Percentiles rank a stretch among this genome's conserved stretches.
Evolutionary conservation across 1,140 invertebrate species (phyloP).

Genomic region (Drosophila mayri): DNA sequence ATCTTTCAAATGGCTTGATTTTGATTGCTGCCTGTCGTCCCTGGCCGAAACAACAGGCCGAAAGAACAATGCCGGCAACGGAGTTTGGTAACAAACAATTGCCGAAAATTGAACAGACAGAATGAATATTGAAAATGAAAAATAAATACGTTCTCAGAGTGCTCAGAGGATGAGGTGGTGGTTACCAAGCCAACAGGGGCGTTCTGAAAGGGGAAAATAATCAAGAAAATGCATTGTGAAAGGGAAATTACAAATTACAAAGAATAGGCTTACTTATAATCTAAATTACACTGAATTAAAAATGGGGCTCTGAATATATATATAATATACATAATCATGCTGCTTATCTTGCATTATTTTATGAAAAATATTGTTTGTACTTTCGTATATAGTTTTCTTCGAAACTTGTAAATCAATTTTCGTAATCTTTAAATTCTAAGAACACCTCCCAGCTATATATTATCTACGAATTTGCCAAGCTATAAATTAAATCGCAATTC

Average conservation of each 20-base stretch:
- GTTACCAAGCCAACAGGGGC: slow-evolving; percentile 4
- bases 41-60: slow-evolving; percentile 32
- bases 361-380: not conserved
- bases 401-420: not conserved
- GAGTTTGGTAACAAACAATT: slow-evolving; percentile 34
- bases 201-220: not conserved
- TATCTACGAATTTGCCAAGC: no score
- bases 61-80: slow-evolving; percentile 34
- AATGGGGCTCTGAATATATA: no score
- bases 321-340: no score
- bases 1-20: slow-evolving; percentile 62
- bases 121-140: slow-evolving; percentile 53
- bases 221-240: not conserved
- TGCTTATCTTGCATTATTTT: no score
- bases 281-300: not conserved
- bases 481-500: no score
- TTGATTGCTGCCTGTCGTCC: slow-evolving; percentile 68
- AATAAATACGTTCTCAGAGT: slow-evolving; percentile 28
- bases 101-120: slow-evolving; percentile 36
- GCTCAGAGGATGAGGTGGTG: slow-evolving; percentile 6
- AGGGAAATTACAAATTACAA: not conserved
- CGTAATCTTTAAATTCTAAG: no score
- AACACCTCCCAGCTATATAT: no score
- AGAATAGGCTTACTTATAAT: no score
- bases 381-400: not conserved